phyloP scores from a whole-genome alignment of 2,888 invertebrate genomes.

The Pocota personata region DNA sequence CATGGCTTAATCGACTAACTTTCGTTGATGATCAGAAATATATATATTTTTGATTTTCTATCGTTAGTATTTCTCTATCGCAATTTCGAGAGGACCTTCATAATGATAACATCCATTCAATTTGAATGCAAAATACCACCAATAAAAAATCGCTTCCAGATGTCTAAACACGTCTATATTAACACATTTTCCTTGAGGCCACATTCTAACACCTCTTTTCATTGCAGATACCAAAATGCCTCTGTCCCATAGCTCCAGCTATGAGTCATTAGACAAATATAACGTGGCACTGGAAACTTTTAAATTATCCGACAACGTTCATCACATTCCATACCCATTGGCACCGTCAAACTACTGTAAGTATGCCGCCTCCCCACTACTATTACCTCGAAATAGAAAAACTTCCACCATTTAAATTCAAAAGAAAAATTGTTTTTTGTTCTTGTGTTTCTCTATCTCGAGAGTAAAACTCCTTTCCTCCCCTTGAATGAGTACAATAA shows the following conservation, averaged over 20 bases:
- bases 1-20: too few relatives aligned
- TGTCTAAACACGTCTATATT: background rate
- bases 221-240: constrained; percentile 69
- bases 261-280: constrained; percentile 77
- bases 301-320: constrained; percentile 73
- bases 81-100: too few relatives aligned
- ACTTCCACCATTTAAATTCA: background rate
- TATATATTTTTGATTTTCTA: too few relatives aligned
- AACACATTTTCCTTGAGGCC: background rate
- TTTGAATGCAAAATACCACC: too few relatives aligned
- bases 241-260: constrained; percentile 74
- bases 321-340: constrained; percentile 70
- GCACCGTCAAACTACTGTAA: constrained; percentile 69
- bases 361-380: background rate
- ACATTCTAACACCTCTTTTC: background rate
- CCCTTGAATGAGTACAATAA: constrained; percentile 21
- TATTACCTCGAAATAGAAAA: constrained; percentile 14
- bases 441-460: constrained; percentile 1
- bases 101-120: too few relatives aligned
- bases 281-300: constrained; percentile 75
- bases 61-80: too few relatives aligned
- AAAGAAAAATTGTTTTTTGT: constrained; percentile 14
- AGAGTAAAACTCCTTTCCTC: background rate
- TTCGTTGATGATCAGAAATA: too few relatives aligned
- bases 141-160: background rate